These are phyloP conservation scores for Eupeodes latifasciatus DNA, from an alignment of 2,888 invertebrate genomes.

Conservation along the genomic window DNA sequence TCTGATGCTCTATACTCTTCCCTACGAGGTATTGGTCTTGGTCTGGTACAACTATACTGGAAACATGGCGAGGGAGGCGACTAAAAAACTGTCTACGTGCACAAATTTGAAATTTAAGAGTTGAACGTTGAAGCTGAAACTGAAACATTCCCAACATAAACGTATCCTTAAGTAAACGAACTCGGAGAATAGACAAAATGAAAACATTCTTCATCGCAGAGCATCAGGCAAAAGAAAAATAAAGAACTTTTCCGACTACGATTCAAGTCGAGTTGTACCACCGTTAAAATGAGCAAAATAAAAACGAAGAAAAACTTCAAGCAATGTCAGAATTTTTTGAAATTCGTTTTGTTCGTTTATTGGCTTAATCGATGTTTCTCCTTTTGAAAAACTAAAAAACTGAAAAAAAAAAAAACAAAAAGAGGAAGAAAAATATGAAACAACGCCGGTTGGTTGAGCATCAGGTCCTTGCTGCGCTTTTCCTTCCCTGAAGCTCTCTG, in stretches of 20 bases:
- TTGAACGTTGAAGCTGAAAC: not conserved
- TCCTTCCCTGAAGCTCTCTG: not conserved
- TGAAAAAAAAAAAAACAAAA: not conserved
- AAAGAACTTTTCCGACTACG: not conserved
- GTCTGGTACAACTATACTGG: not conserved
- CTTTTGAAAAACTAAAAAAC: not conserved
- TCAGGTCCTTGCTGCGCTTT: slow-evolving; percentile 44
- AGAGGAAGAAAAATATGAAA: slow-evolving; percentile 13
- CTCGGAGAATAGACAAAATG: slow-evolving; percentile 32
- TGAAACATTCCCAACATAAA: slow-evolving; percentile 14
- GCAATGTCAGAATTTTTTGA: slow-evolving; percentile 48
- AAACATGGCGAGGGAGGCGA: not conserved
- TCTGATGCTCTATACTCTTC: not conserved
- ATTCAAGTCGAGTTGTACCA: not conserved
- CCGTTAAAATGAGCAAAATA: not conserved
- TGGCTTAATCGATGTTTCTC: slow-evolving; percentile 69
- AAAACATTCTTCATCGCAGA: slow-evolving; percentile 25
- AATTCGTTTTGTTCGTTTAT: slow-evolving; percentile 56
- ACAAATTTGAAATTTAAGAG: slow-evolving; percentile 30
- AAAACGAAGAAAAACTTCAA: slow-evolving; percentile 23
- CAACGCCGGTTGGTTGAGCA: slow-evolving; percentile 31
- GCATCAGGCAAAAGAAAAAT: not conserved
- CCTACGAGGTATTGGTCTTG: too few species aligned
- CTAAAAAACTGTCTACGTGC: slow-evolving; percentile 19
- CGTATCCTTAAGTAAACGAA: slow-evolving; percentile 39